Evolutionary conservation across 1,140 invertebrate species (phyloP), one percentile per base, ranked within the genome.

Genomic region (Heterodera schachtii): DNA sequence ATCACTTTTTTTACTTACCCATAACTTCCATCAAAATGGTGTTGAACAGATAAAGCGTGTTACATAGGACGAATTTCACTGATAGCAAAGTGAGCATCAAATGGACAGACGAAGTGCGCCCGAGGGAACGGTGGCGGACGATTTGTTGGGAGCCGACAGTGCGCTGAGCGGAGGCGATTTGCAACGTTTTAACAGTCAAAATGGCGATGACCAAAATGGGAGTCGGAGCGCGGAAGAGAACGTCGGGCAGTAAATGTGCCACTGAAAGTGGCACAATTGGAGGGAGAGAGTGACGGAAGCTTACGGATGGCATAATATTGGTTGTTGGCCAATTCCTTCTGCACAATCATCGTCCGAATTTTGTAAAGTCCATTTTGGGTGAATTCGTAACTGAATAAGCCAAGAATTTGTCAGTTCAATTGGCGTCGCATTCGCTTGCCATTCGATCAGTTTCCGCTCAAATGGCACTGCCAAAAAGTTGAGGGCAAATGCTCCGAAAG

Each of bases 41-140:
- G 73, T 89, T 89, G 78, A 89, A 88, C 82, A 89, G 81, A 75
- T 89, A 89, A 3, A 89, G 85, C 21, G 88, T 90, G 70, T 90
- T 90, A 66, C 88, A 89, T n/a, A 90, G 66, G 64, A 90, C 84
- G 75, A 90, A 89, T 82, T 89, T 89, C n/a, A 88, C 82, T 52
- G 88, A 88, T 0, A 89, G 75, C 41, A 89, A 70, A 47, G 41
- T 86, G 49, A 83, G 71, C 73, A 73, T 74, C 44, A 81, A 60
- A 78, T 78, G 76, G 13, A 78, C 76, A 11, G 69, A 71, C 69
- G 75, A 66, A 75, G 64, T 75, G 44, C 73, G 70, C 16, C 79
- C 49, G 44, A 80, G 66, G 43, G 49, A 66, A 16, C 76, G 64
- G n/a, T 78, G 76, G 3, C 76, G 64, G 11, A 78, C 46, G 16